Base-by-base conservation (phyloP, 2,797 vertebrate genomes). In the Echeneis naucrates region DNA sequence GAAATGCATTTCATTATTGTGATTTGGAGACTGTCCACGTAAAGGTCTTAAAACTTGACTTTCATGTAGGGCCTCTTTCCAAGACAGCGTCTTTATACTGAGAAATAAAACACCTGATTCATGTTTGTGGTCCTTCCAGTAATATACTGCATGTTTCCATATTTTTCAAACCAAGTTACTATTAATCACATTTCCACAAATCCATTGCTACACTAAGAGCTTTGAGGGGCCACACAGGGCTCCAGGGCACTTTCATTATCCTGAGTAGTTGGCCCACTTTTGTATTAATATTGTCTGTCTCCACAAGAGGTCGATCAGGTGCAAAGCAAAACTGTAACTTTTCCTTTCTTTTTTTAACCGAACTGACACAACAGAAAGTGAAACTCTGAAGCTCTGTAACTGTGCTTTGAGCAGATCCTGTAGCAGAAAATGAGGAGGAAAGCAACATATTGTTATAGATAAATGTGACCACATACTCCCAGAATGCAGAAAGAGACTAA, bases 251-350 rank as follows among this genome's bases (percentile, higher is more conserved):
- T 48, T 5, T 6, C 3, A 30, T 42, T 9, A 26, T 27, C 6
- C 17, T 40, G 38, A 38, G 16, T 27, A 30, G 26, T 4, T 26
- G 47, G 7, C 13, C 27, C 12, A 48, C 24, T 24, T 48, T 4
- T 52, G 6, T 50, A 50, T 26, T 26, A 26, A 14, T 8, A 30
- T 30, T 4, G 16, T 10, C 10, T 44, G 5, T 59, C 14, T 23
- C 63, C 63, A 68, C 59, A 37, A 65, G 68, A 65, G 37, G 64
- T 19, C 68, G 51, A 21, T 17, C 2, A 16, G 37, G 13, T 23
- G 14, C 10, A 38, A 0, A 0, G 8, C 19, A 24, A 4, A 53
- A 19, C 10, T 37, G 19, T 1, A 12, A 30, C 30, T 30, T 33
- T 33, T 33, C 8, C 8, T 33, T 32, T 32, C 30, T 32, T 33